Percentiles rank a stretch among this genome's conserved stretches.
phyloP scores from a whole-genome alignment of 2,888 invertebrate genomes.

The Tachina grossa region DNA sequence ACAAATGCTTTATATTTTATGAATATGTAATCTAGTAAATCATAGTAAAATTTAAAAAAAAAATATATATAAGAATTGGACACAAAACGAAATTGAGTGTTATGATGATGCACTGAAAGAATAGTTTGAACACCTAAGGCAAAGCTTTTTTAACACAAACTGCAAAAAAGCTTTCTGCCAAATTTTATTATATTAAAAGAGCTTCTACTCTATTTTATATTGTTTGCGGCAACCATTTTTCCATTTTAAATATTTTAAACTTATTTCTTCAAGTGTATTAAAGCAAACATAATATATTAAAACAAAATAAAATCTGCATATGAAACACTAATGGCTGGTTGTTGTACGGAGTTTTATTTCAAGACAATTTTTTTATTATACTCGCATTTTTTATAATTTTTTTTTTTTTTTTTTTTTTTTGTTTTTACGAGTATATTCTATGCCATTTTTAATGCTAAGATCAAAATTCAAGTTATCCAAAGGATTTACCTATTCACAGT shows the following conservation, averaged over 20 bases:
- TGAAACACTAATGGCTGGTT: conserved; percentile 54
- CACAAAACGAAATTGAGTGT: background rate
- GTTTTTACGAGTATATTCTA: conserved; percentile 1
- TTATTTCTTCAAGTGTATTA: conserved; percentile 7
- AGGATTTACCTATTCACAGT: conserved; percentile 48
- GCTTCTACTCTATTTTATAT: too few species aligned
- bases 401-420: background rate
- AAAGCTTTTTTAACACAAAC: background rate
- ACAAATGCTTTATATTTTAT: conserved; percentile 60
- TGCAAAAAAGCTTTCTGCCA: background rate
- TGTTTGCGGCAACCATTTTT: background rate
- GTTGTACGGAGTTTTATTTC: conserved; percentile 31
- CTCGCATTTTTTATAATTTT: conserved; percentile 9
- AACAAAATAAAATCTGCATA: conserved; percentile 58
- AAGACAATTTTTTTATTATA: conserved; percentile 37
- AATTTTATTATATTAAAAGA: too few species aligned
- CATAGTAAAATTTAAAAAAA: conserved; percentile 30
- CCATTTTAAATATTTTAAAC: background rate
- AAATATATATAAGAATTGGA: conserved; percentile 13
- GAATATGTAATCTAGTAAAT: conserved; percentile 66
- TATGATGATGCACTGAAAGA: conserved; percentile 6
- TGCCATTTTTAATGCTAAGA: conserved; percentile 43
- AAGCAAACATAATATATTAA: background rate
- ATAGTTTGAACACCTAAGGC: background rate
- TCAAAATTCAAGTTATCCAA: conserved; percentile 64